Evolutionary conservation across 2,113 vertebrate genomes (phyloP).

Genomic region (Orycteropus afer): DNA sequence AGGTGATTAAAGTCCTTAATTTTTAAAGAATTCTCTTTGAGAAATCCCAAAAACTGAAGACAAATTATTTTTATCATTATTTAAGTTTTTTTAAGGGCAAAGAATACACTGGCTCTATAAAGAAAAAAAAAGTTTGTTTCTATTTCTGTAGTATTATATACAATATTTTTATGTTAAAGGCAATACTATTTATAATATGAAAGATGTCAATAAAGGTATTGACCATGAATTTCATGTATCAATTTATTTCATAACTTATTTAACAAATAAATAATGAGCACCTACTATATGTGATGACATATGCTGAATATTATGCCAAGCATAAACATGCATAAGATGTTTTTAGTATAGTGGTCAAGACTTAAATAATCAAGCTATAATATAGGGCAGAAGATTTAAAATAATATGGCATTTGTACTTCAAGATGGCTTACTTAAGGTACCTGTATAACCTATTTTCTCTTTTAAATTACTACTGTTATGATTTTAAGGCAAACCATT

Average conservation of each 20-base stretch:
- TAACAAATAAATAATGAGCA: neutral
- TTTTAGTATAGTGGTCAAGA: neutral
- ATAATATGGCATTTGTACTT: neutral
- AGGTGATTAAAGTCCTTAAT: conserved; percentile 64
- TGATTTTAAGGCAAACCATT: neutral
- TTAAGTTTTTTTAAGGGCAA: conserved; percentile 38
- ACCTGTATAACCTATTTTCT: neutral
- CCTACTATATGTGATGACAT: neutral
- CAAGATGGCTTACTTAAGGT: neutral
- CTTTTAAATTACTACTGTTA: neutral
- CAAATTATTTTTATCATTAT: conserved; percentile 48
- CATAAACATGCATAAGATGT: neutral
- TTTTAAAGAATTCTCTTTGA: conserved; percentile 54
- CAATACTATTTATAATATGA: neutral
- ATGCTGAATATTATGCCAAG: neutral
- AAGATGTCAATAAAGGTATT: neutral
- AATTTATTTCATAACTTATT: conserved; percentile 7
- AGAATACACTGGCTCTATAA: neutral
- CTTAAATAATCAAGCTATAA: neutral
- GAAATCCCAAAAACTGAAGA: conserved; percentile 34
- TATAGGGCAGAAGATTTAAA: neutral
- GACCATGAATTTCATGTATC: neutral
- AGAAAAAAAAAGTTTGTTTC: conserved; percentile 39
- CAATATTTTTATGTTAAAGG: neutral
- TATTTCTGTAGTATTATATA: neutral